These are phyloP conservation scores for Carollia perspicillata DNA, from an alignment of 2,113 vertebrate genomes.

Conservation along the genomic window DNA sequence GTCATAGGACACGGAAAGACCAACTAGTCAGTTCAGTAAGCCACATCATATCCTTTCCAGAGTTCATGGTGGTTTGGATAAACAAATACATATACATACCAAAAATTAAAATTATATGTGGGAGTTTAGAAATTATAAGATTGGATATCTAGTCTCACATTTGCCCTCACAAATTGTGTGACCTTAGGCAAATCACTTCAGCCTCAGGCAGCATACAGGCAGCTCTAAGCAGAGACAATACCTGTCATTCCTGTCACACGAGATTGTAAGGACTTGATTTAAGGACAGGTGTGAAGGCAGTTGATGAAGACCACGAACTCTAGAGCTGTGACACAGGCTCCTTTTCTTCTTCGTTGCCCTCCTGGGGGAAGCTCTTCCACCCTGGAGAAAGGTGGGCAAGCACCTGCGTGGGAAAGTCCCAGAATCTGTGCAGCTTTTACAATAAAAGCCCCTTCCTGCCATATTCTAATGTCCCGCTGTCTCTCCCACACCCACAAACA, in stretches of 20 bases:
- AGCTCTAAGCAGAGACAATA: neutral
- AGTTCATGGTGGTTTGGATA: neutral
- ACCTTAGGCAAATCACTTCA: neutral
- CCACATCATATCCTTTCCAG: neutral
- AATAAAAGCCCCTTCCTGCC: neutral
- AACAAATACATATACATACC: neutral
- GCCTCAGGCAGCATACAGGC: neutral
- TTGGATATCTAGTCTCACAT: neutral
- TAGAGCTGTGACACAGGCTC: neutral
- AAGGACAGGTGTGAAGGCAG: neutral
- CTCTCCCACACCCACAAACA: neutral
- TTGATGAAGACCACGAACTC: neutral
- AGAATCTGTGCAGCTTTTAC: neutral
- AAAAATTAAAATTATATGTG: neutral
- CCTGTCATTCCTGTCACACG: neutral
- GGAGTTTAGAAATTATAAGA: neutral
- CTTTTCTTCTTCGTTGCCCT: neutral
- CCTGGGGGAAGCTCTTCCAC: neutral
- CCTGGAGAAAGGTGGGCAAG: neutral
- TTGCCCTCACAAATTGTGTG: neutral
- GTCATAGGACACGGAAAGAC: neutral
- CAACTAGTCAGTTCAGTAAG: neutral
- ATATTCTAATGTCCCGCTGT: neutral
- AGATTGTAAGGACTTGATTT: neutral
- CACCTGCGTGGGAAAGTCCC: neutral